Percentiles rank a stretch among this genome's conserved stretches.
Evolutionary conservation across 2,113 vertebrate species (phyloP).

Genomic region (Corythoichthys intestinalis): DNA sequence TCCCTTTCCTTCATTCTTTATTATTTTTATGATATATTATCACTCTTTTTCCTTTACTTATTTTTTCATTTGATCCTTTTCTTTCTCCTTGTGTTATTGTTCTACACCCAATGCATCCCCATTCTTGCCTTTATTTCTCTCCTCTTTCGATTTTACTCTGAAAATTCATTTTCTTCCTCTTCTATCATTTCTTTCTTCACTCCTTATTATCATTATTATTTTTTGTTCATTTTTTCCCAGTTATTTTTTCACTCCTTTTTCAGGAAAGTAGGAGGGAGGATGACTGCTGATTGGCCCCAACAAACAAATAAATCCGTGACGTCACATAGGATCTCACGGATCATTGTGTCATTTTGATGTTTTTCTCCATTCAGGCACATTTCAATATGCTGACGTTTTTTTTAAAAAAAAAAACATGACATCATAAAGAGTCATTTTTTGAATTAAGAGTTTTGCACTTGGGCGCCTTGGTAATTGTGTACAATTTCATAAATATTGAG

Average conservation of each 20-base stretch:
- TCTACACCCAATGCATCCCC: slow-evolving; percentile 7
- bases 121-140: neutral
- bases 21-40: slow-evolving; percentile 21
- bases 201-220: neutral
- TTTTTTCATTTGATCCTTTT: neutral
- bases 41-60: neutral
- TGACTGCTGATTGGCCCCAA: neutral
- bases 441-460: no score
- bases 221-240: neutral
- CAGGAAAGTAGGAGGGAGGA: neutral
- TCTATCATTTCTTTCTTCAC: neutral
- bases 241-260: neutral
- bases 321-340: neutral
- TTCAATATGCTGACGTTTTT: no score
- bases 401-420: no score
- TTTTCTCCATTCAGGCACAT: no score
- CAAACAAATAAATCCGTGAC: slow-evolving; percentile 4
- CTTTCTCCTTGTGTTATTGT: slow-evolving; percentile 35
- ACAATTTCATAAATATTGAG: no score
- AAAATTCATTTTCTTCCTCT: neutral
- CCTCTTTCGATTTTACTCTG: neutral
- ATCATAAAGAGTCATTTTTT: no score
- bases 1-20: slow-evolving; percentile 7
- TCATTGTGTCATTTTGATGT: neutral
- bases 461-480: no score